Base-by-base conservation (phyloP, 2,888 invertebrate genomes). In the Drosophila birchii region DNA sequence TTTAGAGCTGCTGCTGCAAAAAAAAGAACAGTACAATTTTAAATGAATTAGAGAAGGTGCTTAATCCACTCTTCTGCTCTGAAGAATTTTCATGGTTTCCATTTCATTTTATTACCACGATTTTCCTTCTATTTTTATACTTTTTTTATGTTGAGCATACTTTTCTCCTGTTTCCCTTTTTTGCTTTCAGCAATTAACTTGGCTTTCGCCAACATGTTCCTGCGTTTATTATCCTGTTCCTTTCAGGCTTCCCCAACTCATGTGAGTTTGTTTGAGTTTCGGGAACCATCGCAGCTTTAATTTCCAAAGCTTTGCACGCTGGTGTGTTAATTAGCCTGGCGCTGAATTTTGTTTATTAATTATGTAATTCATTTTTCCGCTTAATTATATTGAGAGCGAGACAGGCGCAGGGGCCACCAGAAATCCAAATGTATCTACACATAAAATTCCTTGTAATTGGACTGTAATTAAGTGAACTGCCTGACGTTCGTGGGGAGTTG, bases 351-450 rank as follows among this genome's bases (percentile, higher is more conserved):
- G 79, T 84, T 88, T 88, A 86, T 88, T 88, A 86, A 86, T 86
- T 86, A 86, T 86, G 87, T 86, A 87, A 85, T 85, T 86, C 88
- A 85, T 86, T 88, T 88, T 87, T 88, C 85, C 81, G 78, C 70
- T 70, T 86, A 86, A 86, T 86, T 86, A 79, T 88, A 86, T 84
- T 80, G 86, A 41, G 86, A 64, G 57, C 47, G 41, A 55, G 51
- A 41, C 58, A 49, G 36, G 47, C 44, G 47, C 44, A 2, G 29
- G 80, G 68, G n/a, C n/a, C 70, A 54, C 41, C 47, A 47, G 59
- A 67, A 45, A 23, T 57, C 54, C 44, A 32, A 73, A 59, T 64
- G 45, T 63, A 57, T 62, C 36, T 56, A 57, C 62, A 75, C 68
- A 86, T 73, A 85, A 85, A 87, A 76, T 73, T 79, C 55, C 70